Conservation (phyloP, 1,140 invertebrate genomes). For the Nasonia vitripennis region DNA sequence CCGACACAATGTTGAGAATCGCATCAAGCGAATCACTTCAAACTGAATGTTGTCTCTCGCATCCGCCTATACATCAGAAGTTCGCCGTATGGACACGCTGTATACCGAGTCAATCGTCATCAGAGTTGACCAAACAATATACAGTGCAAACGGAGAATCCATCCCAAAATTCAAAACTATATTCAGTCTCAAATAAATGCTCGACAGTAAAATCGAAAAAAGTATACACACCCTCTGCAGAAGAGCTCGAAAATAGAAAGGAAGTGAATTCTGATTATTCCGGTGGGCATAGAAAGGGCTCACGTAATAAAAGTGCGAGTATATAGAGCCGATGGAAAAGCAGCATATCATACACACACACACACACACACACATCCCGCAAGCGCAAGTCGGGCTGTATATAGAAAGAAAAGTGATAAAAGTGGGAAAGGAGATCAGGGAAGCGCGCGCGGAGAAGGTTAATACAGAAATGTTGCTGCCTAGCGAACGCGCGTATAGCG, state of each 20-base stretch:
- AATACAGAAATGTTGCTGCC: constrained; percentile 49
- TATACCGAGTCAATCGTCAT: no score
- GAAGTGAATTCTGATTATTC: constrained; percentile 51
- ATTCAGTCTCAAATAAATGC: no score
- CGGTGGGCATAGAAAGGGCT: constrained; percentile 46
- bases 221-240: neutral
- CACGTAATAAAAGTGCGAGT: constrained; percentile 46
- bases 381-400: neutral
- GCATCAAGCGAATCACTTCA: neutral
- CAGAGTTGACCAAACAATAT: no score
- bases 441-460: constrained; percentile 31
- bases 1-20: neutral
- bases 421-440: constrained; percentile 45
- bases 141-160: no score
- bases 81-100: no score
- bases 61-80: neutral
- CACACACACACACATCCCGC: neutral
- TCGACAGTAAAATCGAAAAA: constrained; percentile 25
- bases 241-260: constrained; percentile 47
- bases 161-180: no score
- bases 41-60: neutral
- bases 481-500: neutral
- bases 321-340: neutral
- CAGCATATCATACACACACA: no score
- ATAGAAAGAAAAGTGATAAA: constrained; percentile 54